Evolutionary conservation across 2,113 vertebrate species (phyloP).

Genomic region (Hyperopisus bebe): DNA sequence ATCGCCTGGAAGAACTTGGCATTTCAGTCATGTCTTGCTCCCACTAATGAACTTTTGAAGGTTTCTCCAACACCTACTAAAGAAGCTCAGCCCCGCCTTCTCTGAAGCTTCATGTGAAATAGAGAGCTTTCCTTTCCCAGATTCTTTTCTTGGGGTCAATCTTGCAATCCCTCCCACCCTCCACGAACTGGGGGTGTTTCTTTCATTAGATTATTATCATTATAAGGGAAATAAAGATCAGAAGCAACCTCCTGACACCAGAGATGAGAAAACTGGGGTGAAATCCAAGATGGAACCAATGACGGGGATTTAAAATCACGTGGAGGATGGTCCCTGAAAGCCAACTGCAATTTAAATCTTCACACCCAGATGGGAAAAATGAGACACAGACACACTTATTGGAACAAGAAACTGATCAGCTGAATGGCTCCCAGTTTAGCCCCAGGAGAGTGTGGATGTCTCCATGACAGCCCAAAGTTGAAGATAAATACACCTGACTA

Average conservation of each 20-base stretch:
- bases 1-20: neutral
- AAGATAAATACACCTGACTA: neutral
- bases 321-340: neutral
- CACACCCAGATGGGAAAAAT: neutral
- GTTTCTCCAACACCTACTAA: neutral
- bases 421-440: neutral
- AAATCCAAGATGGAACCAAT: conserved; percentile 2
- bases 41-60: neutral
- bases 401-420: neutral
- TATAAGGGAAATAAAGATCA: conserved; percentile 10
- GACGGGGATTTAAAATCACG: neutral
- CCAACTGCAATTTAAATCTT: conserved; percentile 20
- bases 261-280: conserved; percentile 6
- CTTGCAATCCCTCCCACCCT: neutral
- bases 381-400: neutral
- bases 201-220: conserved; percentile 16
- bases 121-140: neutral
- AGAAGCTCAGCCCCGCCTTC: neutral
- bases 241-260: conserved; percentile 16
- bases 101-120: neutral
- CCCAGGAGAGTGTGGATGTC: neutral
- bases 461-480: neutral
- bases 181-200: neutral
- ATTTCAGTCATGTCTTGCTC: neutral
- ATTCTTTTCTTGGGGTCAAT: neutral